phyloP scores from a whole-genome alignment of 2,888 invertebrate species.

The Ochropacha duplaris region DNA sequence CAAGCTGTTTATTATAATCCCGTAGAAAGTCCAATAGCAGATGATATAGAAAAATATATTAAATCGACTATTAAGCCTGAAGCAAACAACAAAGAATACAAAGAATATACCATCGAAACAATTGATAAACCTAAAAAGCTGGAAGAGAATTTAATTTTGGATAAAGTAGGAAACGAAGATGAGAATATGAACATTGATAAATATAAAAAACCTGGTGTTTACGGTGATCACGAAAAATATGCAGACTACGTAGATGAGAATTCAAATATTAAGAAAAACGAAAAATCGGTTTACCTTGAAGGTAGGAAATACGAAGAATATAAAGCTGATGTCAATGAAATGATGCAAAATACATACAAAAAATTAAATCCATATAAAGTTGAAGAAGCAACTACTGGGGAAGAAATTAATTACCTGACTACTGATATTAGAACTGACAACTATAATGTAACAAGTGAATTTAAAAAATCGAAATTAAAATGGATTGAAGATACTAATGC shows the following conservation, averaged over 20 bases:
- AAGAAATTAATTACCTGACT: neutral
- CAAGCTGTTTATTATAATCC: neutral
- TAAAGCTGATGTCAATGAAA: conserved; percentile 27
- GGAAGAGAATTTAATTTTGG: neutral
- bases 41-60: neutral
- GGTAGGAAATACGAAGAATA: conserved; percentile 30
- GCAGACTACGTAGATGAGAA: conserved; percentile 5
- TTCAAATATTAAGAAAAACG: neutral
- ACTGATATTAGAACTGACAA: neutral
- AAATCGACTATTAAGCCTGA: neutral
- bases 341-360: conserved; percentile 11
- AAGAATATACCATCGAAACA: neutral
- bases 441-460: conserved; percentile 16
- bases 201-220: neutral
- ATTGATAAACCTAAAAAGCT: neutral
- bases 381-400: conserved; percentile 10
- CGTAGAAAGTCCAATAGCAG: neutral
- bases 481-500: conserved; percentile 51
- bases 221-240: conserved; percentile 15
- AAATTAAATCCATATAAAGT: too few relatives aligned
- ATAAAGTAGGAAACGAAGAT: neutral
- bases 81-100: neutral
- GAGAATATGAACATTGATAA: neutral
- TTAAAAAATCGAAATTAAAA: conserved; percentile 27
- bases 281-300: conserved; percentile 1